A percentile compares a stretch with the other conserved stretches of the same genome.
phyloP scores from a whole-genome alignment of 2,888 invertebrate genomes.

The Yponomeuta plumbellus region DNA sequence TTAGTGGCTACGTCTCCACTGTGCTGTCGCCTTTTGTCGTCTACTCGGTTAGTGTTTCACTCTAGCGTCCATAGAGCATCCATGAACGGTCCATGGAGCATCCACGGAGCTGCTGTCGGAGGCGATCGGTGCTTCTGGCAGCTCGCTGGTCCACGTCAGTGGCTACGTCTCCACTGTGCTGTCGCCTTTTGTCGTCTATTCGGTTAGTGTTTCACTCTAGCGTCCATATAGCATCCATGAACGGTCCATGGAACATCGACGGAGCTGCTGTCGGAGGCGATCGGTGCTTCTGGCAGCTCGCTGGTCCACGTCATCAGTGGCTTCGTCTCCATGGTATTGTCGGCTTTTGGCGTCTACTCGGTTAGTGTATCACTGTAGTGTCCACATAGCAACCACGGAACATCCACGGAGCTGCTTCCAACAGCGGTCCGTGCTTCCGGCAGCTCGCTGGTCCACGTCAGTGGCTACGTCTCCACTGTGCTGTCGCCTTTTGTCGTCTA shows the following conservation, averaged over 20 bases:
- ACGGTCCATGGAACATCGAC: too few relatives aligned
- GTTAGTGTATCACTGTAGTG: constrained; percentile 40
- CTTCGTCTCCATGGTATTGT: constrained; percentile 53
- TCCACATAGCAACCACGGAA: too few relatives aligned
- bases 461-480: constrained; percentile 55
- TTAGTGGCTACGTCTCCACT: constrained; percentile 59
- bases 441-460: constrained; percentile 62
- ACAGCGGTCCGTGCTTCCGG: constrained; percentile 61
- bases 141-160: constrained; percentile 61
- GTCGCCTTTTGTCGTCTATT: constrained; percentile 63
- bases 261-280: too few relatives aligned
- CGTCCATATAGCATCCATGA: constrained; percentile 59
- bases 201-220: constrained; percentile 47
- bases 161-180: constrained; percentile 57
- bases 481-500: constrained; percentile 63
- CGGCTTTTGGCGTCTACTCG: constrained; percentile 63
- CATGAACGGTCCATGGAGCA: too few relatives aligned
- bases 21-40: constrained; percentile 62
- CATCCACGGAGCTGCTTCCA: constrained; percentile 61
- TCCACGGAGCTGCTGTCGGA: constrained; percentile 46
- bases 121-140: constrained; percentile 56
- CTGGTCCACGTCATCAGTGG: constrained; percentile 66
- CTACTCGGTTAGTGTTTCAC: constrained; percentile 47
- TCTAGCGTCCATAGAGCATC: too few relatives aligned
- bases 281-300: constrained; percentile 59